These are phyloP conservation scores for Pituophis catenifer DNA, from an alignment of 2,113 vertebrate genomes.

Conservation along the genomic window DNA sequence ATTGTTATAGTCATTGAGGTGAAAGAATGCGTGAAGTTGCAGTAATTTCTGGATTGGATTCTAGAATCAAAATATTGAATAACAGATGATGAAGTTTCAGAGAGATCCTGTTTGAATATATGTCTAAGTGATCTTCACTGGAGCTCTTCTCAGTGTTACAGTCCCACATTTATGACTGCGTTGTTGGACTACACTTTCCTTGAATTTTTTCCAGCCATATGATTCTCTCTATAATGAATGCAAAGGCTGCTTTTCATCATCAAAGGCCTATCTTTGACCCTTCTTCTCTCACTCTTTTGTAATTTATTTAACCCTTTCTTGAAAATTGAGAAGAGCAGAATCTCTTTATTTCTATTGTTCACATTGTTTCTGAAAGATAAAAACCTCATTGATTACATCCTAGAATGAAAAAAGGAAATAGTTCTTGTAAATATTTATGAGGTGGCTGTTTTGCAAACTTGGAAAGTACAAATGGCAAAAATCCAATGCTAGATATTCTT, in stretches of 20 bases:
- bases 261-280: neutral
- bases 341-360: neutral
- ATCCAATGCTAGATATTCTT: neutral
- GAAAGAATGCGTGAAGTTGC: neutral
- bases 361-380: neutral
- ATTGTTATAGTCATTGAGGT: neutral
- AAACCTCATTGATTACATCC: neutral
- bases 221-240: neutral
- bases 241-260: neutral
- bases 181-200: neutral
- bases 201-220: neutral
- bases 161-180: neutral
- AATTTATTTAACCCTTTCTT: neutral
- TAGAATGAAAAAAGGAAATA: neutral
- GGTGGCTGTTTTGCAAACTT: neutral
- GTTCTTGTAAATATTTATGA: neutral
- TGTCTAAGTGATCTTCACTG: neutral
- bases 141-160: neutral
- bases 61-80: neutral
- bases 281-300: neutral
- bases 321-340: neutral
- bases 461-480: neutral
- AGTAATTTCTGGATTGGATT: neutral
- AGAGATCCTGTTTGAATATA: neutral
- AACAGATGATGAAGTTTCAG: neutral